Evolutionary conservation across 2,797 vertebrate species (phyloP).

Genomic region (Limnodromus scolopaceus): DNA sequence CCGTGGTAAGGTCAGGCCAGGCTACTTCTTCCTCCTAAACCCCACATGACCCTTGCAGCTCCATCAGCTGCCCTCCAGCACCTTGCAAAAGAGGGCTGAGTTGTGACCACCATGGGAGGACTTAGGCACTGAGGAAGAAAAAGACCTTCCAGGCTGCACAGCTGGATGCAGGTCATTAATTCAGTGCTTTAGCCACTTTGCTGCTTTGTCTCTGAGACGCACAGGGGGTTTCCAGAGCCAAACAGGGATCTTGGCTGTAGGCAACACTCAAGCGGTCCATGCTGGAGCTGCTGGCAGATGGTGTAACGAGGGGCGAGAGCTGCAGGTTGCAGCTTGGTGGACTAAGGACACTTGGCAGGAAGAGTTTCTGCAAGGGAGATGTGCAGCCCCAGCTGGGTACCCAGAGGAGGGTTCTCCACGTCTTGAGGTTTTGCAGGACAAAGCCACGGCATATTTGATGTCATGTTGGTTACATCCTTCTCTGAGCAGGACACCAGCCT

Average conservation of each 20-base stretch:
- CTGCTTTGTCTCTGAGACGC: background rate
- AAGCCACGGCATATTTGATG: background rate
- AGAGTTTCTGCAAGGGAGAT: background rate
- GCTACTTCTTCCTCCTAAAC: background rate
- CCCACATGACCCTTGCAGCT: accelerated
- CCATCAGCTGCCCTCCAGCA: background rate
- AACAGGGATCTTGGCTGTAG: background rate
- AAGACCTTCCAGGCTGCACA: background rate
- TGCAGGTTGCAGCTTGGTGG: background rate
- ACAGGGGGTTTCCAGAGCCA: background rate
- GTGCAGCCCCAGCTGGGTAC: accelerated
- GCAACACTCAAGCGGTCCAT: background rate
- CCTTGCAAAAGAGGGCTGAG: background rate
- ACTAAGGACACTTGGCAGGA: background rate
- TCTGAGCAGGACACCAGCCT: background rate
- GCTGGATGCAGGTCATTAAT: background rate
- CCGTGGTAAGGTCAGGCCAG: accelerated
- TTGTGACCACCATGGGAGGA: accelerated
- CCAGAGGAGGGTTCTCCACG: background rate
- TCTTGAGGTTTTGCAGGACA: background rate
- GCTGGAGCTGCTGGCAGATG: background rate
- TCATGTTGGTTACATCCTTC: background rate
- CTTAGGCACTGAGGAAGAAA: background rate
- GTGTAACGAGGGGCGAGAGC: background rate
- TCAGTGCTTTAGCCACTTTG: background rate